Conservation (phyloP, 2,113 vertebrate species). For the Protobothrops mucrosquamatus region DNA sequence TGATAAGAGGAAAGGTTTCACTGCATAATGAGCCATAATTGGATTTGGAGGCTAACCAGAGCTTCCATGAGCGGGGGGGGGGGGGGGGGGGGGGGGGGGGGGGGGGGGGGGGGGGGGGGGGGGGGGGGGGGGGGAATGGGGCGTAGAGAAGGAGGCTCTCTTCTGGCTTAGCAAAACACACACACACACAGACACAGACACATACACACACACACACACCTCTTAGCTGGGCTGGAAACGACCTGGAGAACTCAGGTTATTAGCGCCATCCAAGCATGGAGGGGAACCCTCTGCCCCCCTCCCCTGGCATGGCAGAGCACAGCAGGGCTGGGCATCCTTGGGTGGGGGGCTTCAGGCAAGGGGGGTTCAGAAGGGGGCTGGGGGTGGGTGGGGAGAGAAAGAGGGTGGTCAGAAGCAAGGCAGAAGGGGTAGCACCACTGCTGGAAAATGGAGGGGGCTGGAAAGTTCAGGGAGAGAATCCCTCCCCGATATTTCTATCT, state of each 20-base stretch:
- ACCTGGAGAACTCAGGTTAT: slow-evolving; percentile 63
- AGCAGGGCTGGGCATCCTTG: slow-evolving; percentile 32
- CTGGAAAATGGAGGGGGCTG: not conserved
- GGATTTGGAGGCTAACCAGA: slow-evolving; percentile 70
- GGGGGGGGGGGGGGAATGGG: not conserved
- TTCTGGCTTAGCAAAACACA: slow-evolving; percentile 69
- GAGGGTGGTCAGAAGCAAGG: not conserved
- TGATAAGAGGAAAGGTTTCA: slow-evolving; percentile 56
- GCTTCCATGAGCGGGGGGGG: slow-evolving; percentile 58
- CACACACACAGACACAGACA: too few relatives aligned
- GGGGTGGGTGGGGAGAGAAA: accelerated
- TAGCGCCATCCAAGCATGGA: slow-evolving; percentile 60
- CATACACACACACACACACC: slow-evolving; percentile 4
- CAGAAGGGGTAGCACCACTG: not conserved
- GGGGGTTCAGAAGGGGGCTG: not conserved
- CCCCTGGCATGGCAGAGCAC: slow-evolving; percentile 37
- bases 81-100: too few relatives aligned
- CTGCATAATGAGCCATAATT: slow-evolving; percentile 69
- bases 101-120: too few relatives aligned
- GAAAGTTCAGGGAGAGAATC: not conserved
- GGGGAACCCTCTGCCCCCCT: slow-evolving; percentile 47
- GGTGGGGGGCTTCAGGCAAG: slow-evolving; percentile 35
- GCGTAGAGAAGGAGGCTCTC: slow-evolving; percentile 51
- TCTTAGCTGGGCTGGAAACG: slow-evolving; percentile 65
- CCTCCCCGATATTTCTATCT: not conserved